Conservation (phyloP, 2,113 vertebrate genomes). For the Pituophis catenifer region DNA sequence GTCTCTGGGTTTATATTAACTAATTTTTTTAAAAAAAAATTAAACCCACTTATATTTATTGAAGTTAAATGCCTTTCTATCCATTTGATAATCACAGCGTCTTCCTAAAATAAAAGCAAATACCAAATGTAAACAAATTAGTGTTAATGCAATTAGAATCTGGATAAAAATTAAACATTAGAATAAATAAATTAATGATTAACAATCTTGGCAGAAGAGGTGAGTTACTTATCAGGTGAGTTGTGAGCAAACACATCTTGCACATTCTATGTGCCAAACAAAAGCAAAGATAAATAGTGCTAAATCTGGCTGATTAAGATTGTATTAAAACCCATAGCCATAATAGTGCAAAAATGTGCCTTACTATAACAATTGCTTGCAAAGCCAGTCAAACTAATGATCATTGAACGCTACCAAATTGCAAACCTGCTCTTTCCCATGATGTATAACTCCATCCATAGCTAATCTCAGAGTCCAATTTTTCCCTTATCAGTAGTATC, state of each 20-base stretch:
- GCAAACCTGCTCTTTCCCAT: not conserved
- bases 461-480: not conserved
- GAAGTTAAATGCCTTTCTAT: not conserved
- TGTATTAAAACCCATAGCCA: not conserved
- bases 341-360: not conserved
- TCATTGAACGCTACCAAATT: not conserved
- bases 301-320: not conserved
- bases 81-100: not conserved
- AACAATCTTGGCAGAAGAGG: not conserved
- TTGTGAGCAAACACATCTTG: not conserved
- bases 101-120: not conserved
- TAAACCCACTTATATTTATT: not conserved
- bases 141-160: not conserved
- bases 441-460: not conserved
- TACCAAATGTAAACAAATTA: not conserved
- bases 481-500: not conserved
- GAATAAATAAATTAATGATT: not conserved
- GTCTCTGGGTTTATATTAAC: not conserved
- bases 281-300: not conserved
- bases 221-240: not conserved
- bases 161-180: not conserved
- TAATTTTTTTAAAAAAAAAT: not conserved
- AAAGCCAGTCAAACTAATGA: not conserved
- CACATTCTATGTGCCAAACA: not conserved
- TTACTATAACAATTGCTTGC: not conserved